Conservation (phyloP, 2,888 invertebrate species). For the Rotaria magnacalcarata region DNA sequence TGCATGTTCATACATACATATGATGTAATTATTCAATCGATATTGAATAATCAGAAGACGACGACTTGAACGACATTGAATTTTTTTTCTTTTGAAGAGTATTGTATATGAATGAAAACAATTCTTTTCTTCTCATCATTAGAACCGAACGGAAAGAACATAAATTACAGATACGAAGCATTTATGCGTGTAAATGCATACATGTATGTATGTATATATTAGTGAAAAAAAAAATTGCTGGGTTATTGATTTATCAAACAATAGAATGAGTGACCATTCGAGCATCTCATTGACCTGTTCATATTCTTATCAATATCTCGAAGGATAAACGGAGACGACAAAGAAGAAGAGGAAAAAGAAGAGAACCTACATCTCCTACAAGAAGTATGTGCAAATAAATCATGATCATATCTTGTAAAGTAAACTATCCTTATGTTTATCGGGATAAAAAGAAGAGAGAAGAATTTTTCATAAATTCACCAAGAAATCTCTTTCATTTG, state of each 20-base stretch:
- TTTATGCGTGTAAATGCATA: neutral
- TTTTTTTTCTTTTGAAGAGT: neutral
- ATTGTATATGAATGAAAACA: neutral
- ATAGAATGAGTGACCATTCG: neutral
- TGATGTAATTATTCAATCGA: neutral
- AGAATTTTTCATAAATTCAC: neutral
- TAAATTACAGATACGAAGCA: neutral
- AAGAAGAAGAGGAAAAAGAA: neutral
- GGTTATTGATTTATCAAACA: slow-evolving; percentile 26
- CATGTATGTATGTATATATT: neutral
- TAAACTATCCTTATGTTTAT: neutral
- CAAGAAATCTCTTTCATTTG: neutral
- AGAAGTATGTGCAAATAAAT: slow-evolving; percentile 31
- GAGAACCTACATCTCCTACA: neutral
- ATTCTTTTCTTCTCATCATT: neutral
- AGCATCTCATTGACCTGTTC: slow-evolving; percentile 16
- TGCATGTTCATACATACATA: neutral
- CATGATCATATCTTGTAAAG: neutral
- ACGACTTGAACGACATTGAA: neutral
- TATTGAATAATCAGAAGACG: slow-evolving; percentile 15
- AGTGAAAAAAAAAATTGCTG: neutral
- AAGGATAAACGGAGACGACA: slow-evolving; percentile 9
- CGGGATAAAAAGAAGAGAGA: neutral
- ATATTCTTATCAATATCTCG: slow-evolving; percentile 18
- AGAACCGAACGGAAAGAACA: neutral